These are phyloP conservation scores for Anas platyrhynchos DNA, from an alignment of 2,113 vertebrate genomes.

Conservation along the genomic window DNA sequence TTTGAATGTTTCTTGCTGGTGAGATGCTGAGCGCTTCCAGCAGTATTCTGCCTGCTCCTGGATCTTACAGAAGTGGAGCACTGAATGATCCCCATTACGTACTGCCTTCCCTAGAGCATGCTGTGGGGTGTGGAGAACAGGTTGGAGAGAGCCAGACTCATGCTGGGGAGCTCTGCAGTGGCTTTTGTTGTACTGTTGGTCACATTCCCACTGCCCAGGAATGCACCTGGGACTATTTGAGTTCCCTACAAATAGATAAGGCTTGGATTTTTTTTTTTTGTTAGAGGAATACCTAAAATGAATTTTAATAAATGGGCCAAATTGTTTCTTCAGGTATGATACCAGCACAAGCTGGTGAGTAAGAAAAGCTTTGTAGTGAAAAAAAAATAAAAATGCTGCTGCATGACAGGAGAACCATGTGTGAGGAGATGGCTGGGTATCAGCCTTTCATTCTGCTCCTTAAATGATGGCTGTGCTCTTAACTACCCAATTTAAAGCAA, in stretches of 20 bases:
- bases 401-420: neutral
- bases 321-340: neutral
- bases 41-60: neutral
- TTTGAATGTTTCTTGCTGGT: neutral
- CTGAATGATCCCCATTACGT: neutral
- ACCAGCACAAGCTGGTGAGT: neutral
- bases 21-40: neutral
- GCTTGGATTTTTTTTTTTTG: neutral
- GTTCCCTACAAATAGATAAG: neutral
- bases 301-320: neutral
- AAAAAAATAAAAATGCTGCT: neutral
- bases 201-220: neutral
- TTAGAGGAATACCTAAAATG: neutral
- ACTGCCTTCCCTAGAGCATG: rapidly evolving
- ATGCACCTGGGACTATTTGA: neutral
- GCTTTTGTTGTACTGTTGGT: neutral
- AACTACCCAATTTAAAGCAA: slow-evolving; percentile 47
- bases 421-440: neutral
- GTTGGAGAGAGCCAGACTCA: rapidly evolving
- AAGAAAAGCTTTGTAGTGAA: neutral
- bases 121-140: neutral
- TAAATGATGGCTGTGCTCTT: neutral
- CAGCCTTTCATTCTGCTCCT: neutral
- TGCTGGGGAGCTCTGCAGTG: neutral
- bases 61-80: neutral